Base-by-base conservation (phyloP, 1,140 invertebrate species). In the Galleria mellonella region DNA sequence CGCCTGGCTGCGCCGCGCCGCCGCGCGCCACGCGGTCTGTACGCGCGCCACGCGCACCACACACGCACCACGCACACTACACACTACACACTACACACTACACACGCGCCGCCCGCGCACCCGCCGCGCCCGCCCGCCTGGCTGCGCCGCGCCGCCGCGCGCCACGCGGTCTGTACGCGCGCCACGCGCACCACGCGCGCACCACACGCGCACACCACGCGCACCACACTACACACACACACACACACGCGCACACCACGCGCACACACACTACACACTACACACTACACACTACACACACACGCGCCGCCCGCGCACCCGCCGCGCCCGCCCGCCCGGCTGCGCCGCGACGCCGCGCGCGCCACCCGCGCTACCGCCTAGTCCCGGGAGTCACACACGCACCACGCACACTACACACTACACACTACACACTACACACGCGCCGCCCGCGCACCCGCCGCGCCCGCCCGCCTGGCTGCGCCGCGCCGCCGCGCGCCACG, bases 1-100 rank as follows among this genome's bases (percentile, higher is more conserved):
- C 3, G 95, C 93, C 70, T 98, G 96, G 96, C 87, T 96, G 90
- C 59, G 92, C 92, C 89, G 88, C 47, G 94, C 93, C n/a, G 89
- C 94, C 28, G 94, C 93, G 30, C 90, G 90, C 27, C 98, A 98
- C 89, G 94, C 92, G 7, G 96, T 78, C n/a, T 53, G 56, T 64
- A 29, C n/a, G n/a, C n/a, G n/a, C n/a, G n/a, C n/a, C n/a, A n/a
- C n/a, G n/a, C n/a, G n/a, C n/a, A n/a, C n/a, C n/a, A n/a, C n/a
- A n/a, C 3, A 94, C 93, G 90, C 59, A 92, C 92, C 89, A 88
- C 47, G 94, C 93, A n/a, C n/a, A n/a, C n/a, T n/a, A n/a, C n/a
- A n/a, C n/a, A n/a, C n/a, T n/a, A n/a, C n/a, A n/a, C n/a, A n/a
- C n/a, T n/a, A n/a, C n/a, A n/a, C n/a, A n/a, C n/a, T n/a, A n/a